Evolutionary conservation across 2,113 vertebrate species (phyloP).

Genomic region (Rhadina sibilatrix): DNA sequence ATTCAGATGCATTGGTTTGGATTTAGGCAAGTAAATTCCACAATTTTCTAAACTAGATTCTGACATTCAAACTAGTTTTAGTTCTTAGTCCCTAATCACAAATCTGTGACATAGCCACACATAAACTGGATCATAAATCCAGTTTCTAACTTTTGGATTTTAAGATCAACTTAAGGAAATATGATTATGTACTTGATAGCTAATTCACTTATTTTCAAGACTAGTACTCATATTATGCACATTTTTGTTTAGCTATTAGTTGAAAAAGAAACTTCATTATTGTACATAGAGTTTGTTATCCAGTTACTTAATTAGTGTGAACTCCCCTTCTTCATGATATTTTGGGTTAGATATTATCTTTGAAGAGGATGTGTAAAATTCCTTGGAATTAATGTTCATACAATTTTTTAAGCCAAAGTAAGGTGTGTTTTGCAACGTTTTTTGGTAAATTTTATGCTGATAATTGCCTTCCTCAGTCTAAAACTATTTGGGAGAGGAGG

Average conservation of each 20-base stretch:
- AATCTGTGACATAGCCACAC: not conserved
- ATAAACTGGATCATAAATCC: not conserved
- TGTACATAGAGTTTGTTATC: rapidly evolving
- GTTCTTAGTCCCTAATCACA: not conserved
- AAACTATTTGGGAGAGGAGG: not conserved
- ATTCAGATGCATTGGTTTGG: not conserved
- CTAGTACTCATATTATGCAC: too few relatives aligned
- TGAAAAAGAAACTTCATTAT: not conserved
- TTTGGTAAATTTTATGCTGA: rapidly evolving
- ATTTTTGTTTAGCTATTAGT: not conserved
- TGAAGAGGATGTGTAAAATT: not conserved
- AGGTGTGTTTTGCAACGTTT: rapidly evolving
- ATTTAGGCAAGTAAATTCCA: not conserved
- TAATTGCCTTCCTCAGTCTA: not conserved
- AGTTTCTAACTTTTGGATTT: not conserved
- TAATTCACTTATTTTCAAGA: not conserved
- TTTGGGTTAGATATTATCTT: not conserved
- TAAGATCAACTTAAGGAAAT: not conserved
- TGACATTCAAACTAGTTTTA: not conserved
- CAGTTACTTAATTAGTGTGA: not conserved
- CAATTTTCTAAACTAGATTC: not conserved
- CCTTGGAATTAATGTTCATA: not conserved
- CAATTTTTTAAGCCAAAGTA: not conserved
- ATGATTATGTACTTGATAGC: rapidly evolving
- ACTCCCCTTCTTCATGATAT: rapidly evolving